Base-by-base conservation (phyloP, 2,113 vertebrate species). In the Polypterus bichir region DNA sequence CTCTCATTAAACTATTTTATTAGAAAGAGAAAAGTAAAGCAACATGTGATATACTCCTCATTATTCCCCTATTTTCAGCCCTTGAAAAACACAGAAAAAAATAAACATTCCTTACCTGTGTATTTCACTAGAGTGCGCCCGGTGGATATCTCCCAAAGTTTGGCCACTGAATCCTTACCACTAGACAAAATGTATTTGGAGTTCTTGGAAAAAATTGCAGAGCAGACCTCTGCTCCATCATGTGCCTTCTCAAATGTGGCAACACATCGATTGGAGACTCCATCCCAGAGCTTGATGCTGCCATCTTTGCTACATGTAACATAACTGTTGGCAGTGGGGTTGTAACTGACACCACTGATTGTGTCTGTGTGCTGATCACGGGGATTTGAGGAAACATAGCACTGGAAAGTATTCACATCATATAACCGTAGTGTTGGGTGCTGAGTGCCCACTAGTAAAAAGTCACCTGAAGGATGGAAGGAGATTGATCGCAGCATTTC, bases 211-310 rank as follows among this genome's bases (percentile, higher is more conserved):
- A 97, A 99, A 73, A 97, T 88, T 47, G 92, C 95, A 0, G 96
- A 99, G 68, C 95, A 99, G 54, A 99, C 95, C 77, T 98, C 94
- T 0, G 94, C 94, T 0, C 96, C 95, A 0, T 97, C 95, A 0
- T 98, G 96, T 0, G 96, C 96, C 65, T 98, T 98, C 54, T 98
- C 94, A 0, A 96, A 98, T 3, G 93, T 96, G 11, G 87, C 88
- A 66, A 99, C 94, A 27, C 95, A 99, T 44, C 95, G 93, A 70
- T 98, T 98, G 1, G 96, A 99, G 64, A 99, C 88, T 0, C 95
- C 95, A 1, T 99, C 96, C 96, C 96, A 99, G 6, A 99, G 71
- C 65, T 99, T 99, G 81, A 99, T 95, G 86, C 89, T 96, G 77
- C 95, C 95, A 0, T 99, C 95, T 70, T 98, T 98, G 72, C 94